Evolutionary conservation across 2,888 invertebrate genomes (phyloP), one percentile per base, ranked within the genome.

Genomic region (Drosophila tanythrix): DNA sequence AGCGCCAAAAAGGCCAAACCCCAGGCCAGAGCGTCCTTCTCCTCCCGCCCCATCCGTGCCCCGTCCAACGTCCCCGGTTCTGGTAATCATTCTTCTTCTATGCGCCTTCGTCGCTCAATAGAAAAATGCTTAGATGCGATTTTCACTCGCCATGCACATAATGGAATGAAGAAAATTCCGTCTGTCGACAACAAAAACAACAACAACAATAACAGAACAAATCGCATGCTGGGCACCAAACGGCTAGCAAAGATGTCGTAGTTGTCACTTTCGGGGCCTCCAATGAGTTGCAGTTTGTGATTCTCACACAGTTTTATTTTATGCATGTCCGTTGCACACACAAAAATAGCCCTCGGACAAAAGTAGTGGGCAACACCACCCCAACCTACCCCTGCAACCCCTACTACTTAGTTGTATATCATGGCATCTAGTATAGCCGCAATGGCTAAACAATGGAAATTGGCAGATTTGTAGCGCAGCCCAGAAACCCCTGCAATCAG

Each of bases 261-360:
- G 76, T 88, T 82, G 86, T 88, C 83, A 82, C 82, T 76, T 85
- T 79, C 67, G 84, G 81, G 83, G 87, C 90, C 89, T 89, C 89
- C 89, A 89, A 89, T 88, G 87, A 85, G 74, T 82, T 88, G 71
- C 82, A 76, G 81, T 79, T 80, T 84, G 81, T 76, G 67, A 76
- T 82, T 85, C 81, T 81, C 79, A 79, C 81, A 84, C 85, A 84
- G 72, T 81, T 73, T 74, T 83, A 65, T 59, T 59, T 65, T 75
- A 65, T 76, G 73, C 70, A 75, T 70, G 69, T 73, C 76, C 65
- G 74, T 74, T 80, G 76, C 70, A 89, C 79, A 89, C 87, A 91
- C 91, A 91, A 89, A 92, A 92, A 92, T 92, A 92, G 92, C 92
- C 92, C 92, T 92, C 92, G 92, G 92, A 92, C 89, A 92, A 91